These are phyloP conservation scores for Clupea harengus DNA, from an alignment of 2,113 vertebrate genomes.

Conservation along the genomic window DNA sequence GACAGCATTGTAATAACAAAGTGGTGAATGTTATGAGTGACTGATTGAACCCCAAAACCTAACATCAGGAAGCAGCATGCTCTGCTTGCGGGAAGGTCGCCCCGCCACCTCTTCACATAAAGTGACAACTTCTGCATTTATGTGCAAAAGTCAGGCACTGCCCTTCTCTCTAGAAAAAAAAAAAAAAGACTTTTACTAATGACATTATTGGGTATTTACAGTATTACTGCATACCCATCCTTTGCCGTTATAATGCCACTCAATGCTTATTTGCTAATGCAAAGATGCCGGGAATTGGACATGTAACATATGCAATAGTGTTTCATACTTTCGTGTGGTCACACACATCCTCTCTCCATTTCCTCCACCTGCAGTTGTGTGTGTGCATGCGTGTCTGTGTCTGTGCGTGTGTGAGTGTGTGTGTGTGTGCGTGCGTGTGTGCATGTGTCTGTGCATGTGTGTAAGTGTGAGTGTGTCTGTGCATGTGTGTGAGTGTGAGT, in stretches of 20 bases:
- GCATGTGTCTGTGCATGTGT: background rate
- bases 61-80: too few relatives aligned
- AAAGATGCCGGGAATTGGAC: background rate
- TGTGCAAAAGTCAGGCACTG: background rate
- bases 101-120: background rate
- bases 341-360: background rate
- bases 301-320: background rate
- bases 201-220: background rate
- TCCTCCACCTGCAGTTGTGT: background rate
- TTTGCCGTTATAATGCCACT: background rate
- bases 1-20: background rate
- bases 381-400: background rate
- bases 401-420: conserved; percentile 9
- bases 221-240: background rate
- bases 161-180: background rate
- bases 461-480: too few relatives aligned
- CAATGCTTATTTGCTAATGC: background rate
- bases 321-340: background rate
- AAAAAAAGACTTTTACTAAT: too few relatives aligned
- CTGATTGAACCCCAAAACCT: background rate
- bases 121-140: background rate
- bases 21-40: background rate
- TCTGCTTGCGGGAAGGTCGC: background rate
- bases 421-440: too few relatives aligned
- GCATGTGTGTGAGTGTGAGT: background rate